Evolutionary conservation across 2,888 invertebrate species (phyloP).

Genomic region (Dolichomitus sp.): DNA sequence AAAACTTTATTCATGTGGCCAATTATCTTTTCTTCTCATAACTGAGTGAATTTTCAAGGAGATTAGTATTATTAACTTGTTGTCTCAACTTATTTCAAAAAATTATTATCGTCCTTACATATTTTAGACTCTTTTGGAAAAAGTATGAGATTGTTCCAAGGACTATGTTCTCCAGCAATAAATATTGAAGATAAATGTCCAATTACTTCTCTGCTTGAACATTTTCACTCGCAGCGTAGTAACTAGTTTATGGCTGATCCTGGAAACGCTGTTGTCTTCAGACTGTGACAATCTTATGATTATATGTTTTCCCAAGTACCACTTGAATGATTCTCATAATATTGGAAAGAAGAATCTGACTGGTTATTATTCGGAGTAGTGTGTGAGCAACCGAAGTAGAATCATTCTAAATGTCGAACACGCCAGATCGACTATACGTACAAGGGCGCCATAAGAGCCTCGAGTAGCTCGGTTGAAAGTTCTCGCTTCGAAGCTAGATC

Average conservation of each 20-base stretch:
- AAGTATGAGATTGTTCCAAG: too few relatives aligned
- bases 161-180: neutral
- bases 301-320: neutral
- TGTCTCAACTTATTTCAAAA: too few relatives aligned
- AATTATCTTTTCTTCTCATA: too few relatives aligned
- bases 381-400: neutral
- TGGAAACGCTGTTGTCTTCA: neutral
- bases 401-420: conserved; percentile 46
- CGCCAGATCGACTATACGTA: conserved; percentile 42
- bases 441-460: conserved; percentile 31
- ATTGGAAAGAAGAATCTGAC: neutral
- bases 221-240: too few relatives aligned
- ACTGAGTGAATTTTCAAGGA: too few relatives aligned
- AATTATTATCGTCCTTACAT: too few relatives aligned
- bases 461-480: conserved; percentile 50
- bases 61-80: too few relatives aligned
- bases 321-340: neutral
- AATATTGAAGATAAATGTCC: neutral
- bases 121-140: too few relatives aligned
- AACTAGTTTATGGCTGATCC: neutral
- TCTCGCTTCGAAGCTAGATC: conserved; percentile 57
- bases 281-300: neutral
- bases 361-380: conserved; percentile 5
- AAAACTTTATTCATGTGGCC: too few relatives aligned
- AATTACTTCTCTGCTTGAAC: too few relatives aligned